Evolutionary conservation across 2,888 invertebrate genomes (phyloP), one percentile per base, ranked within the genome.

Genomic region (Stenichneumon culpator): DNA sequence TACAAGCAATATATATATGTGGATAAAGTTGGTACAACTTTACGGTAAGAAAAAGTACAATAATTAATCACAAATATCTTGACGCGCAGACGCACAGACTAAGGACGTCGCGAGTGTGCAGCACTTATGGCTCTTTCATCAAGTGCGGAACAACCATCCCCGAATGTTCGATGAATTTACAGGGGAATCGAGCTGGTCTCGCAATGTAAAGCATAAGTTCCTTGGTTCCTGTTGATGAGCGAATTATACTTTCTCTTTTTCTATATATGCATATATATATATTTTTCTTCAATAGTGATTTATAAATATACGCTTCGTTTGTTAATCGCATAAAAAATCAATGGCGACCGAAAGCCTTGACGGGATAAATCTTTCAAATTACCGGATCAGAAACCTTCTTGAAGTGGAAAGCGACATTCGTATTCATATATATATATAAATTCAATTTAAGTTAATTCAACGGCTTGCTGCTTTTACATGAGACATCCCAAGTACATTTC

Each of bases 51-150:
- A 32, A 32, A 32, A 32, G 32, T 6, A 78, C 78, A 73, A 82
- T 67, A 63, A 78, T 73, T 69, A 81, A 78, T 81, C 79, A 85
- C 82, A 86, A 84, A 86, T 83, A 78, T 77, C 75, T 85, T 74
- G 82, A 85, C 74, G 69, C 63, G 74, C 54, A 70, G 22, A 57
- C 50, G 70, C 79, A 78, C 73, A 69, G 78, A 84, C 78, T 81
- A 50, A 63, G 77, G 32, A 44, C 84, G 44, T 68, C 77, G 47
- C 73, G 39, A 74, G 44, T 19, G 39, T 63, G 54, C 28, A 14
- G 9, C 14, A 4, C 25, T 25, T 28, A 28, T 67, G 57, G 44
- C 69, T 70, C 54, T 32, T 14, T 63, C 57, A 28, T 74, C 72
- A 54, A 28, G 28, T 28, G 73, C 69, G 65, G 22, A 78, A 84